These are phyloP conservation scores for Drosophila nebulosa DNA, from an alignment of 1,140 invertebrate genomes.

Conservation along the genomic window DNA sequence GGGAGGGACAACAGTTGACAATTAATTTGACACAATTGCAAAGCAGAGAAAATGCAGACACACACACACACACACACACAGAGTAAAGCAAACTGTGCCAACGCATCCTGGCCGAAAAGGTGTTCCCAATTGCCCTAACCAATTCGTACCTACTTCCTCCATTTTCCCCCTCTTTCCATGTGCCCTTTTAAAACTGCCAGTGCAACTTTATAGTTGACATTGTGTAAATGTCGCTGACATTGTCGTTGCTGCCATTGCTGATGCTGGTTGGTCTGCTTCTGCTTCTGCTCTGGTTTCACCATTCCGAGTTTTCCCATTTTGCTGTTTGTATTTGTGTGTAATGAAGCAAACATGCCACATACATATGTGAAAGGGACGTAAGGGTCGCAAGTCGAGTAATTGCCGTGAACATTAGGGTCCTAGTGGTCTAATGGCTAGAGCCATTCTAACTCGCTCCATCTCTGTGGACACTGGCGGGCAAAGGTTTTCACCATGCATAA, in stretches of 20 bases:
- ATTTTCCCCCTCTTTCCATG: neutral
- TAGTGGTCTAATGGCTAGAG: conserved; percentile 11
- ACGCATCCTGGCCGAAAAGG: conserved; percentile 45
- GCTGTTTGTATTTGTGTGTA: conserved; percentile 47
- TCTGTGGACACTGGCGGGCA: conserved; percentile 5
- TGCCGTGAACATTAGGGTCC: conserved; percentile 37
- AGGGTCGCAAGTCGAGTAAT: conserved; percentile 15
- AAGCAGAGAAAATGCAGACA: conserved; percentile 37
- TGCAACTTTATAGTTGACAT: conserved; percentile 57
- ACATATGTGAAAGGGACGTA: conserved; percentile 14
- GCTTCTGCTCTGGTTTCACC: neutral
- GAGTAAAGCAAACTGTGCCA: conserved; percentile 1
- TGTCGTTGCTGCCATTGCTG: conserved; percentile 42
- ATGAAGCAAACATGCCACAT: conserved; percentile 43
- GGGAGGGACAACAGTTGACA: conserved; percentile 63
- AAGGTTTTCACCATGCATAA: conserved; percentile 34
- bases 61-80: neutral
- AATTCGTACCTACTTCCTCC: neutral
- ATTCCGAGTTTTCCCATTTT: neutral
- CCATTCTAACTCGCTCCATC: neutral
- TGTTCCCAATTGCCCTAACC: conserved; percentile 42
- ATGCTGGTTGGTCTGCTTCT: too few species aligned
- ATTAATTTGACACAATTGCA: conserved; percentile 74
- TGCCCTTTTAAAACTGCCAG: neutral
- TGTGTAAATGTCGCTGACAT: conserved; percentile 66